Evolutionary conservation across 2,113 vertebrate genomes (phyloP).

Genomic region (Anguilla japonica): DNA sequence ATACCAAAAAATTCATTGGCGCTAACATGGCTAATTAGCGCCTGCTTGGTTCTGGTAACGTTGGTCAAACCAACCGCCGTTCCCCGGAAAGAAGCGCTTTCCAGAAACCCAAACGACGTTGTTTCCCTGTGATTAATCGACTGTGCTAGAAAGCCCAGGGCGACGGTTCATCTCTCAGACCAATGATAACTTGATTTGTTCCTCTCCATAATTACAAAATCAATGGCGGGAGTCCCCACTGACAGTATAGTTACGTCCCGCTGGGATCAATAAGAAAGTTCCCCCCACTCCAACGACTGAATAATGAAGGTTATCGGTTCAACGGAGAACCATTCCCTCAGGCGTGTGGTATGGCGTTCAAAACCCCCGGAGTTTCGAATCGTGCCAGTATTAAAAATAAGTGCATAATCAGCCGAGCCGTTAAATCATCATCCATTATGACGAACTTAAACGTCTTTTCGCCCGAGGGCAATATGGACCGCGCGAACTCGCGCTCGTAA

Average conservation of each 20-base stretch:
- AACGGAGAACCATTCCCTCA: background rate
- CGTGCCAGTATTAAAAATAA: background rate
- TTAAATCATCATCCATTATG: background rate
- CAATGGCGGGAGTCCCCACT: background rate
- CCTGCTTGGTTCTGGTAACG: background rate
- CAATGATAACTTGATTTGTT: slow-evolving; percentile 23
- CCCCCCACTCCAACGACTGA: background rate
- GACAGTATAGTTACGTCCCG: background rate
- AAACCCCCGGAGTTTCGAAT: background rate
- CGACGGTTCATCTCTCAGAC: slow-evolving; percentile 18
- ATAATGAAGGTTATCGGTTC: slow-evolving; percentile 5
- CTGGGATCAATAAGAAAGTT: slow-evolving; percentile 12
- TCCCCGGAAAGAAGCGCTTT: background rate
- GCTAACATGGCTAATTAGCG: background rate
- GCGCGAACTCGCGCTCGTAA: background rate
- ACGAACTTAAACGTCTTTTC: background rate
- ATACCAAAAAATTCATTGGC: background rate
- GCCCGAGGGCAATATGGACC: background rate
- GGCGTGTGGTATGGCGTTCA: background rate
- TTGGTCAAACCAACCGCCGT: too few species aligned
- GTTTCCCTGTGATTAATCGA: slow-evolving; percentile 6
- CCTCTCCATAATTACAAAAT: background rate
- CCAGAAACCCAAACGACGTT: background rate
- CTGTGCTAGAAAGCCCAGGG: background rate
- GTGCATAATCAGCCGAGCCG: background rate